A percentile compares a stretch with the other conserved stretches of the same genome.
phyloP scores from a whole-genome alignment of 2,797 vertebrate species.

The Microctenopoma lineatum region DNA sequence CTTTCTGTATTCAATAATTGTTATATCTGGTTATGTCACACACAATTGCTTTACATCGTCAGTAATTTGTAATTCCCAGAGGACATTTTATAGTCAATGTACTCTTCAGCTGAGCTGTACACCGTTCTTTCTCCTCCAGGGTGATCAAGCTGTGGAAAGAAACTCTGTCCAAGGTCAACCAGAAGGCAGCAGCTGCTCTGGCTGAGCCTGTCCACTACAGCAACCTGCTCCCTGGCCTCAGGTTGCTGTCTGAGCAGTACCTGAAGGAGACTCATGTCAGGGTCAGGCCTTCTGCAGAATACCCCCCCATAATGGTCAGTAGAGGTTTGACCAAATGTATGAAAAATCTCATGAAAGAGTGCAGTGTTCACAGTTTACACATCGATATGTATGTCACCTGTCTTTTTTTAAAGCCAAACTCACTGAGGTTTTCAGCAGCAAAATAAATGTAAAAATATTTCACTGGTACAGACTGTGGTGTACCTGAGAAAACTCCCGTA shows the following conservation, averaged over 20 bases:
- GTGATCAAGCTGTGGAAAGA: conserved; percentile 96
- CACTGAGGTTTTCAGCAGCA: neutral
- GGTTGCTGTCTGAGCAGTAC: conserved; percentile 90
- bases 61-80: neutral
- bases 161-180: conserved; percentile 92
- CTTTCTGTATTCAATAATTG: neutral
- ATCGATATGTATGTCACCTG: neutral
- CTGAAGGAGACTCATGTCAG: conserved; percentile 86
- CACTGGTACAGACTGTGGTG: neutral
- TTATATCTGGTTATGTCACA: neutral
- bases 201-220: conserved; percentile 95
- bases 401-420: conserved; percentile 85
- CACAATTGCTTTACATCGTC: neutral
- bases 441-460: neutral
- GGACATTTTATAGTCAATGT: neutral
- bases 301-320: conserved; percentile 90
- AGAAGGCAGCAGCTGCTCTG: conserved; percentile 94
- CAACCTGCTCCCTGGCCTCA: conserved; percentile 95
- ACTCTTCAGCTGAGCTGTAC: neutral
- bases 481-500: neutral
- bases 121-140: conserved; percentile 46
- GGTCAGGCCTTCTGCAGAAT: conserved; percentile 88
- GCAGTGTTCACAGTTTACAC: neutral
- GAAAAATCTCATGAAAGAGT: neutral
- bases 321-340: neutral